Base-by-base conservation (phyloP, 2,888 invertebrate species). In the Lochmaea crataegi region DNA sequence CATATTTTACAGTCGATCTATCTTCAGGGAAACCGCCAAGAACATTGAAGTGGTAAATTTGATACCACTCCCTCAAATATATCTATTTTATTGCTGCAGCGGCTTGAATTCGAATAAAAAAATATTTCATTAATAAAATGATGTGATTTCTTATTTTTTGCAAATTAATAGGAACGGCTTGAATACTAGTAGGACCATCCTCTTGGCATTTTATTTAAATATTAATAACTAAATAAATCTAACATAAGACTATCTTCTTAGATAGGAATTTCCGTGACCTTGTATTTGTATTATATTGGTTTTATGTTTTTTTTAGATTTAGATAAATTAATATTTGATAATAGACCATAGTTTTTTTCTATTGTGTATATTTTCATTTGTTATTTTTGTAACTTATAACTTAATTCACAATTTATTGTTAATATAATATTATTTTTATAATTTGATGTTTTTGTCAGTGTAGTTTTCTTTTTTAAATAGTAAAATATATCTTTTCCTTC, bases 201-300 rank as follows among this genome's bases (percentile, higher is more conserved):
- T 58, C 75, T 60, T 68, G 77, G 77, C 77, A 77, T 77, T 76
- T 76, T 75, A 77, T 75, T 77, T 74, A 75, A 76, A 75, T 53
- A 53, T 74, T 72, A 68, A 75, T 83, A 38, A 68, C 16, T 58
- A 42, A 68, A 63, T 69, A 42, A 63, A 70, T 41, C 60, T 60
- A 67, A 32, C 58, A 63, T 84, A 85, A 85, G 84, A 85, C 86
- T 85, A 85, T 85, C 82, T 79, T 76, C 77, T 16, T 84, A 85
- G 84, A 83, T 85, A 85, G 84, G 83, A 83, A 18, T 63, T 83
- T 82, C 83, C 82, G 85, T 85, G 86, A 86, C 84, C 85, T 84
- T 85, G 84, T 85, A 85, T 84, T 84, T 86, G 85, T 86, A 86
- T 86, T 86, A 86, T 85, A 86, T 85, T 84, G 86, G 86, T 86